Conservation (phyloP, 2,888 invertebrate species). For the Dynastes grantii region DNA sequence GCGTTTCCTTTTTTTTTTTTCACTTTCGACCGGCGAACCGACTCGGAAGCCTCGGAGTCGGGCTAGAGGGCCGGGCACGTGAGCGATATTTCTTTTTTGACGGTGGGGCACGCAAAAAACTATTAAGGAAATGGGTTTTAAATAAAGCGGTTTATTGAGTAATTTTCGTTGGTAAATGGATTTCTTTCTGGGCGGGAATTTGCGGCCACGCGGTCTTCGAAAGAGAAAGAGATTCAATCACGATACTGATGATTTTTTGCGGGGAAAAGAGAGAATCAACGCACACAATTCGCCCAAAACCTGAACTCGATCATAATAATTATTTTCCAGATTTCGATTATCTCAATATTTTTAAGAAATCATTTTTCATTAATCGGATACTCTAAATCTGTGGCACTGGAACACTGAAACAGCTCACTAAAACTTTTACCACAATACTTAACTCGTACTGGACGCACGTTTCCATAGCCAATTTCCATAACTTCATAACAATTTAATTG, state of each 20-base stretch:
- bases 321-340: no score
- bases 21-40: conserved; percentile 4
- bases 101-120: conserved; percentile 27
- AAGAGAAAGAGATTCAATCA: background rate
- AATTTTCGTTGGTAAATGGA: conserved; percentile 22
- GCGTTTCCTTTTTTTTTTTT: conserved; percentile 26
- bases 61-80: conserved; percentile 14
- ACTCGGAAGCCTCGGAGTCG: background rate
- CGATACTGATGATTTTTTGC: background rate
- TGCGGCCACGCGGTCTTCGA: background rate
- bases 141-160: conserved; percentile 44
- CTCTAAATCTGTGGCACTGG: no score
- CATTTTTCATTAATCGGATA: no score
- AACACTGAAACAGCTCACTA: no score
- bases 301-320: no score
- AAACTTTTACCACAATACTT: no score
- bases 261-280: no score
- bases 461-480: no score
- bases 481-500: no score
- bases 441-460: no score
- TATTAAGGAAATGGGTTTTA: conserved; percentile 42
- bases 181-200: background rate
- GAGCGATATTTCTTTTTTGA: conserved; percentile 27
- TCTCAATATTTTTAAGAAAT: no score
- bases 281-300: no score